These are phyloP conservation scores for Bursaphelenchus mucronatus DNA, from an alignment of 1,140 invertebrate species.

Conservation along the genomic window DNA sequence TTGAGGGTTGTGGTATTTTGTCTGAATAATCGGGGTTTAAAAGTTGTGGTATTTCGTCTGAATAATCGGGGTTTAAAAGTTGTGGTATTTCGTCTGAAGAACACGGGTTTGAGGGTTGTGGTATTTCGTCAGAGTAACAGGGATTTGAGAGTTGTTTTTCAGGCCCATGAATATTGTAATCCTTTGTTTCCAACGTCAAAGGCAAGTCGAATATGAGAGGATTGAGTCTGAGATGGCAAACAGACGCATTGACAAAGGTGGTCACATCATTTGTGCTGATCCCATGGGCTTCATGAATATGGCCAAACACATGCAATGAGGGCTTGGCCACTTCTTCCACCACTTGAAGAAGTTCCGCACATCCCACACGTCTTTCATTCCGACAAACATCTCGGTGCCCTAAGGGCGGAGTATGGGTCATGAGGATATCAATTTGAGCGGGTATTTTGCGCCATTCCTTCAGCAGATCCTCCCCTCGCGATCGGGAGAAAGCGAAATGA, in stretches of 20 bases:
- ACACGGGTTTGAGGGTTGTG: too few species aligned
- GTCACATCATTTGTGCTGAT: slow-evolving; percentile 43
- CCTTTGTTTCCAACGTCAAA: background rate
- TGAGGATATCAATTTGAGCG: slow-evolving; percentile 71
- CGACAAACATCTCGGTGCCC: slow-evolving; percentile 58
- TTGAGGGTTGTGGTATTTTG: too few species aligned
- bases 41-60: too few species aligned
- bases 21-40: too few species aligned
- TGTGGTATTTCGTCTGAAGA: too few species aligned
- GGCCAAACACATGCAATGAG: slow-evolving; percentile 45
- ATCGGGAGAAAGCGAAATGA: slow-evolving; percentile 51
- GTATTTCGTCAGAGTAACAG: too few species aligned
- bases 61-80: too few species aligned
- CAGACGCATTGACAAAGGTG: slow-evolving; percentile 43
- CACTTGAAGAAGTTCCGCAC: slow-evolving; percentile 75
- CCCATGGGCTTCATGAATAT: slow-evolving; percentile 41
- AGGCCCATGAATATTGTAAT: too few species aligned
- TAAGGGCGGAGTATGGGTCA: slow-evolving; percentile 72
- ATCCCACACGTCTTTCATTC: slow-evolving; percentile 65
- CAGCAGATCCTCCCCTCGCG: slow-evolving; percentile 69
- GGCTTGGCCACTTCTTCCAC: slow-evolving; percentile 72
- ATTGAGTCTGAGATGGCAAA: slow-evolving; percentile 35
- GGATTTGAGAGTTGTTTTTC: too few species aligned
- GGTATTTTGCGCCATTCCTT: slow-evolving; percentile 77
- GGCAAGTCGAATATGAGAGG: slow-evolving; percentile 45